phyloP scores from a whole-genome alignment of 1,140 invertebrate species.

The Drosophila trapezifrons region DNA sequence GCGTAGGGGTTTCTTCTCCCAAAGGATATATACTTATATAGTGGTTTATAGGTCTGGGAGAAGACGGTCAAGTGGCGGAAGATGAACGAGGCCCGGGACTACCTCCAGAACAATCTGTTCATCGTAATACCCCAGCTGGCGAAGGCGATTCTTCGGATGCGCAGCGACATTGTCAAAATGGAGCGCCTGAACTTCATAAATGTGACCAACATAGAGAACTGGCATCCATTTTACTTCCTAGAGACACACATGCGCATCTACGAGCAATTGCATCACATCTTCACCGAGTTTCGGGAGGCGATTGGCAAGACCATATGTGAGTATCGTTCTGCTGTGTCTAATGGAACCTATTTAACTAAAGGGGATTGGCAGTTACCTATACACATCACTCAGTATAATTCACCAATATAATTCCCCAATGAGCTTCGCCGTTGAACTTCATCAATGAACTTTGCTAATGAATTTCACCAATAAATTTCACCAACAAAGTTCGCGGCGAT shows the following conservation, averaged over 20 bases:
- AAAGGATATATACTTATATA: no score
- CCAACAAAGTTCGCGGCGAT: no score
- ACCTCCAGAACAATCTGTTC: conserved; percentile 89
- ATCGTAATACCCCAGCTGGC: conserved; percentile 89
- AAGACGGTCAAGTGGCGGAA: conserved; percentile 90
- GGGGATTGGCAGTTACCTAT: no score
- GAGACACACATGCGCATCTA: conserved; percentile 87
- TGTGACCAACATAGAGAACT: conserved; percentile 85
- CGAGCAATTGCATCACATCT: conserved; percentile 56
- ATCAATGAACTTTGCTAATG: neutral
- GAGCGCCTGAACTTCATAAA: conserved; percentile 87
- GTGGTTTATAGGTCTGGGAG: conserved; percentile 85
- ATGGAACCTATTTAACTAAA: no score
- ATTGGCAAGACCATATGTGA: conserved; percentile 64
- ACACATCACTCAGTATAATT: no score
- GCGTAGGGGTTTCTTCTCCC: conserved; percentile 48
- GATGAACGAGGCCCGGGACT: conserved; percentile 86
- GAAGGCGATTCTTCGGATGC: conserved; percentile 88
- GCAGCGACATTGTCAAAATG: conserved; percentile 89
- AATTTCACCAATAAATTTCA: neutral
- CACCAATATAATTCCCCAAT: no score
- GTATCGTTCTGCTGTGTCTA: neutral
- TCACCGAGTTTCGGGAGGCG: conserved; percentile 67
- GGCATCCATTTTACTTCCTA: conserved; percentile 88
- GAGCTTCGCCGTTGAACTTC: neutral